Percentiles rank a stretch among this genome's conserved stretches.
These are phyloP conservation scores for Tiaroga cobitis DNA, from an alignment of 2,797 vertebrate species.

Conservation along the genomic window DNA sequence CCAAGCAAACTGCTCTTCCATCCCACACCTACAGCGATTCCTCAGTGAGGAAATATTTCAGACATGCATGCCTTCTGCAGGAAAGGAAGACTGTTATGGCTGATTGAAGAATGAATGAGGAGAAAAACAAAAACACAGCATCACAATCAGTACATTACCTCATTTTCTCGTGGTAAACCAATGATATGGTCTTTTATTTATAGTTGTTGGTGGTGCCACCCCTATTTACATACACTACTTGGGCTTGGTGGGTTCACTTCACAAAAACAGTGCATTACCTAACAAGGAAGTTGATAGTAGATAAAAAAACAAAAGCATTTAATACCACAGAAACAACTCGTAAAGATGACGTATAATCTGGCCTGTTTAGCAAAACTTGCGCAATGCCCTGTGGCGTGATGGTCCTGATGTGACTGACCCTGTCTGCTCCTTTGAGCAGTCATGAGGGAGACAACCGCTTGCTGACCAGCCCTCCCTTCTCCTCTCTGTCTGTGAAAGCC, in stretches of 20 bases:
- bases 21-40: conserved; percentile 67
- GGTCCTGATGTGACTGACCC: conserved; percentile 68
- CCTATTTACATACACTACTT: conserved; percentile 84
- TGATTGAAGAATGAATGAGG: neutral
- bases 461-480: conserved; percentile 49
- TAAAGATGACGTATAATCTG: neutral
- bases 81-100: conserved; percentile 4
- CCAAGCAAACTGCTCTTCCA: conserved; percentile 74
- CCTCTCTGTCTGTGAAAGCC: conserved; percentile 61
- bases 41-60: conserved; percentile 74
- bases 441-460: conserved; percentile 38
- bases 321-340: neutral
- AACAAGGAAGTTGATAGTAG: conserved; percentile 63
- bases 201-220: conserved; percentile 69
- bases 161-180: conserved; percentile 65
- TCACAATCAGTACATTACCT: conserved; percentile 67
- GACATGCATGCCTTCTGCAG: conserved; percentile 71
- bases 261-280: conserved; percentile 77
- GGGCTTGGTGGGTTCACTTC: conserved; percentile 82
- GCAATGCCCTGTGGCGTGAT: conserved; percentile 4
- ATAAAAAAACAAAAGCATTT: conserved; percentile 4
- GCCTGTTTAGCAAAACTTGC: conserved; percentile 5
- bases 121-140: conserved; percentile 40
- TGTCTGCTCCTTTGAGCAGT: conserved; percentile 70
- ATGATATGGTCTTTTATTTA: conserved; percentile 77